Base-by-base conservation (phyloP, 1,140 invertebrate species). In the Nautilus pompilius region DNA sequence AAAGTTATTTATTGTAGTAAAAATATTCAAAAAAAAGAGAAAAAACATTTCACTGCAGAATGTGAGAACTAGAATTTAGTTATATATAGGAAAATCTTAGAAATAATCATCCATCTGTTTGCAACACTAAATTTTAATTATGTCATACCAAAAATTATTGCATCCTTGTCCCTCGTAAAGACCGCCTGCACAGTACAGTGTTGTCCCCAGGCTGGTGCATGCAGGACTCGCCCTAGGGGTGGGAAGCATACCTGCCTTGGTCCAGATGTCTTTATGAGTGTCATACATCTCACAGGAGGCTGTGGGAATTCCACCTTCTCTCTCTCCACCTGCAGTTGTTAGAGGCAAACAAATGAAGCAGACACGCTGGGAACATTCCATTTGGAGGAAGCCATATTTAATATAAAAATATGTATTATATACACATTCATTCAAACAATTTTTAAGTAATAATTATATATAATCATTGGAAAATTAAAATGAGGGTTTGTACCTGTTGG, bases 241-340 rank as follows among this genome's bases (percentile, higher is more conserved):
- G 2, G 67, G 57, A 30, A 76, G 30, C 33, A 68, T 58, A 0
- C 66, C 64, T 5, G 61, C 51, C 30, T 69, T 69, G 10, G 34
- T 56, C 74, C 74, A 76, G 41, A 22, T 54, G 62, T 71, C 59
- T 6, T 53, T 60, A 2, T 60, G 58, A 0, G 70, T 63, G 54
- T 70, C 66, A 56, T 70, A 76, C 45, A 69, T 62, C 54, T 74
- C 70, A 53, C 67, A 68, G 5, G 68, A 63, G 1, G 60, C 71
- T 5, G 67, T 68, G 10, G 68, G 59, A 48, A 57, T 63, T 10
- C 72, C 67, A 53, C 69, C 70, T 13, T 46, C 54, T 33, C 59
- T 63, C 55, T 74, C 72, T 2, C 74, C 74, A 15, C 74, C 74
- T 75, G 34, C 13, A 59, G n/a, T n/a, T n/a, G n/a, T n/a, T n/a